Base-by-base conservation (phyloP, 2,797 vertebrate species). In the Xerus rutilus region DNA sequence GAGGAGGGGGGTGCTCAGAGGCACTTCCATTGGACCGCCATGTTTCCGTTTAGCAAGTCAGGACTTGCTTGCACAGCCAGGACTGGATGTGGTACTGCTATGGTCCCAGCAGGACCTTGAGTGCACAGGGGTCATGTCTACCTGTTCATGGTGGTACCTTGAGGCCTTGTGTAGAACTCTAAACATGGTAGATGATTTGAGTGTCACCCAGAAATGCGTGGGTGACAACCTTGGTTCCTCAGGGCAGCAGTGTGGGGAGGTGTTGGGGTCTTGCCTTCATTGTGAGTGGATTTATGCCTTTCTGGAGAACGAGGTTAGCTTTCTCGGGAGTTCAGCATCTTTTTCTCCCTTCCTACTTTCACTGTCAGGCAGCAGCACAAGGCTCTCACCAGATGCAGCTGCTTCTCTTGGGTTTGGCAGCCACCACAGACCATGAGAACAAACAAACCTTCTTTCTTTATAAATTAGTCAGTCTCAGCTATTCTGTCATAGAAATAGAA, bases 81-180 rank as follows among this genome's bases (percentile, higher is more conserved):
- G 49, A 12, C 43, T 17, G 85, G 20, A 39, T 8, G 25, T 47
- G 70, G 65, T 14, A 21, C 23, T 0, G 7, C 2, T 18, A 10
- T 30, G 35, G 59, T 62, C 65, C 74, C 28, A 23, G 9, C 7
- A 32, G 47, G 69, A 5, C 35, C 21, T 0, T 0, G 57, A 13
- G 12, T n/a, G 21, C 7, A 8, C 6, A 47, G 25, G 70, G 57
- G 17, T 54, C 18, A 2, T 1, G 2, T 8, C 28, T 28, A 3
- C 57, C 72, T 23, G n/a, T n/a, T 45, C 25, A 2, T 0, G 5
- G 52, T 2, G 47, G 20, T 25, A 3, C 1, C 30, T 21, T 21
- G 3, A 35, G 25, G 32, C 25, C 57, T 35, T 15, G n/a, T n/a
- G 4, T 1, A 25, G 43, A 32, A 35, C 10, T 81, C 59, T 47